Percentiles rank a stretch among this genome's conserved stretches.
Evolutionary conservation across 2,888 invertebrate genomes (phyloP).

Genomic region (Drosophila siamana): DNA sequence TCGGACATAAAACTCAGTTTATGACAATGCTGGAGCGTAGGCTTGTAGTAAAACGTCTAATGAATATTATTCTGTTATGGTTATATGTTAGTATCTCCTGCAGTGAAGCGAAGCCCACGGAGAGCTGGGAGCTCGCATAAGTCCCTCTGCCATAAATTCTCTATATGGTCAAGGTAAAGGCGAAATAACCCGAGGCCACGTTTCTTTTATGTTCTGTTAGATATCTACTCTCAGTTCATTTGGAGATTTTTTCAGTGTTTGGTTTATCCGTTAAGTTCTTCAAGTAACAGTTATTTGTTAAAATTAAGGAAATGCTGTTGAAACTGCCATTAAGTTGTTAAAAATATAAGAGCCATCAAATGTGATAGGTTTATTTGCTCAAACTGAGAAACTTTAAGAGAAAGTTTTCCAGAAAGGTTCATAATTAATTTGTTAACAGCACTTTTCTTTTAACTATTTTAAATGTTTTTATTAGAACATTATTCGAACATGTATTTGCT

Average conservation of each 20-base stretch:
- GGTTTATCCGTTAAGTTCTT: background rate
- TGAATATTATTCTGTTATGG: conserved; percentile 51
- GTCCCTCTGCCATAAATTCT: conserved; percentile 9
- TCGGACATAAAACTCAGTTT: conserved; percentile 45
- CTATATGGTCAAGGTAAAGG: background rate
- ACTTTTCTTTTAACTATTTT: background rate
- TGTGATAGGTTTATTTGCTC: background rate
- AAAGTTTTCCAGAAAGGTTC: background rate
- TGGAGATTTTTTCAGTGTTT: conserved; percentile 7
- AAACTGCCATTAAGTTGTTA: background rate
- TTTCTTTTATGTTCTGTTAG: conserved; percentile 11
- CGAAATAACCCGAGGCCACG: background rate
- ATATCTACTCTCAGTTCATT: background rate
- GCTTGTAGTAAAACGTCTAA: conserved; percentile 42
- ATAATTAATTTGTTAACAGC: background rate
- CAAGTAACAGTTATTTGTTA: background rate
- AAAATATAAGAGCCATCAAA: background rate
- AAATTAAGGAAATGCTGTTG: background rate
- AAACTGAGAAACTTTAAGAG: background rate
- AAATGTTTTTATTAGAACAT: background rate
- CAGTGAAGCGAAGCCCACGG: background rate
- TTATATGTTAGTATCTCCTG: background rate
- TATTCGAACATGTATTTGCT: background rate
- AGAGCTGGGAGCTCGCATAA: conserved; percentile 5
- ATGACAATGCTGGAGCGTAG: conserved; percentile 27